phyloP scores from a whole-genome alignment of 2,113 vertebrate species.

The Penelope pileata region DNA sequence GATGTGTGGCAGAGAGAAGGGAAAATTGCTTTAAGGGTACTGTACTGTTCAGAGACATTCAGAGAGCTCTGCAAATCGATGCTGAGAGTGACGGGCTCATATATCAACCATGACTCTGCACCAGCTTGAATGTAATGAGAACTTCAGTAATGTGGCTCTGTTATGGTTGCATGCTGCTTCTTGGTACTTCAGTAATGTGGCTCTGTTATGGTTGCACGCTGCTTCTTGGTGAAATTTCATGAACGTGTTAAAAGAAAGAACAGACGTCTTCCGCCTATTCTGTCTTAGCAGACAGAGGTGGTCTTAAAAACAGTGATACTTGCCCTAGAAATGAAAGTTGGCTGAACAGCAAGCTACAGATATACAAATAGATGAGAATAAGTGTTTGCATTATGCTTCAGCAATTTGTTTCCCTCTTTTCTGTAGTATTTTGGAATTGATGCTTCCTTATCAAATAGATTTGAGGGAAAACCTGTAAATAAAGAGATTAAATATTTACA shows the following conservation, averaged over 20 bases:
- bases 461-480: neutral
- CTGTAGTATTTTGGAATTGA: neutral
- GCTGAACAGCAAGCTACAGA: neutral
- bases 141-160: conserved; percentile 49
- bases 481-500: neutral
- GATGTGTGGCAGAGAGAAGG: neutral
- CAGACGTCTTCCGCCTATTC: neutral
- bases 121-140: conserved; percentile 43
- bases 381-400: neutral
- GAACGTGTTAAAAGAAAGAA: neutral
- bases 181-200: conserved; percentile 39
- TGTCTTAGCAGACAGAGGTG: neutral
- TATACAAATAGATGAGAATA: neutral
- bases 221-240: conserved; percentile 43
- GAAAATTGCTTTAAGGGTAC: neutral
- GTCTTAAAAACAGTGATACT: conserved; percentile 2
- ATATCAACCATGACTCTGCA: conserved; percentile 55
- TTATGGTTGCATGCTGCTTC: conserved; percentile 45
- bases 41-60: conserved; percentile 3
- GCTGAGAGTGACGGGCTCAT: conserved; percentile 28
- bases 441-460: neutral
- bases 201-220: conserved; percentile 56
- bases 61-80: conserved; percentile 31
- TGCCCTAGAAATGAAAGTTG: conserved; percentile 41
- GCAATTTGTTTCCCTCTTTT: neutral